Base-by-base conservation (phyloP, 2,888 invertebrate genomes). In the Sarcophaga subvicina region DNA sequence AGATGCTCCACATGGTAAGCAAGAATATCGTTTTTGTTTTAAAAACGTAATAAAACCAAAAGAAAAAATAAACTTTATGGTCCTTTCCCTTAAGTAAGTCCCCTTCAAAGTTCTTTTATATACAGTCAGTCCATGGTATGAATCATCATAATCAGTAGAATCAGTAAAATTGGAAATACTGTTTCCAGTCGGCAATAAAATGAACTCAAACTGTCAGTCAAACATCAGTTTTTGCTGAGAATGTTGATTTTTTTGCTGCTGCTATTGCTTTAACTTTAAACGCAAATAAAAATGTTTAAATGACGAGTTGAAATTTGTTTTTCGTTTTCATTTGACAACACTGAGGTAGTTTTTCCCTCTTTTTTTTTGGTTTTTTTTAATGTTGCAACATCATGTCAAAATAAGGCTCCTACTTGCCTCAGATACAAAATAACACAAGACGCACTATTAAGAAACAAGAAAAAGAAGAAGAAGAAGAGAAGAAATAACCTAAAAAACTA, bases 131-230 rank as follows among this genome's bases (percentile, higher is more conserved):
- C 47, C 66, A 10, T 78, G 69, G 75, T 14, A 75, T 79, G 83
- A 83, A 64, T 83, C 83, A 83, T 79, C 83, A 64, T 69, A 75
- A 10, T 37, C 37, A 37, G 37, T 37, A 37, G 27, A 27, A 27
- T 6, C 60, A 60, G 17, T 14, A 14, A 59, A 59, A 67, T 59
- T 45, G 27, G 62, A 77, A 77, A 67, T 22, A 22, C 73, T 81
- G 54, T 67, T 2, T 72, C 59, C 64, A 3, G 62, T 47, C 27
- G 69, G 72, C 60, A 75, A 63, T 71, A 79, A 79, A 84, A 81
- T 78, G 75, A 84, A 87, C 86, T 79, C 54, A 81, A 81, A 71
- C 78, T 78, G 84, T 84, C 86, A 75, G 78, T 87, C 67, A 81
- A 87, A 83, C 81, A 81, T 81, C 83, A 87, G 81, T 12, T 79